Conservation (phyloP, 2,113 vertebrate species). For the Tenebrosternarchus preto region DNA sequence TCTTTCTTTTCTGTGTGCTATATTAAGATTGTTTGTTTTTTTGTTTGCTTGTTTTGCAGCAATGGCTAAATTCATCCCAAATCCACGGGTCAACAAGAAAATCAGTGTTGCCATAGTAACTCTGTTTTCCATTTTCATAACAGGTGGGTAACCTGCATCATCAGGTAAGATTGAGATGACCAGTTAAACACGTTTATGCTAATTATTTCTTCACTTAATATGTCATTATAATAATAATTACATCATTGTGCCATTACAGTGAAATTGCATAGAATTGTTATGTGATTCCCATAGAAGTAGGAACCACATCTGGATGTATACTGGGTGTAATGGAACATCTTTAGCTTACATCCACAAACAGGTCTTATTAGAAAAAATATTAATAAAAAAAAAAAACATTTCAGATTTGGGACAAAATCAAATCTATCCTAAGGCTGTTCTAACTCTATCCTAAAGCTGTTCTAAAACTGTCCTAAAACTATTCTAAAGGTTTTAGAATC, state of each 20-base stretch:
- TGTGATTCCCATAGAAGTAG: not conserved
- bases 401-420: not conserved
- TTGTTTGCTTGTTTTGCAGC: slow-evolving; percentile 37
- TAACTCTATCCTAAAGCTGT: too few relatives aligned
- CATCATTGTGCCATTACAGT: not conserved
- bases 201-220: not conserved
- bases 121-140: slow-evolving; percentile 40
- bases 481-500: too few relatives aligned
- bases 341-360: not conserved
- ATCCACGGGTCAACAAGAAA: slow-evolving; percentile 38
- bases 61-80: slow-evolving; percentile 44
- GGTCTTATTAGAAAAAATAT: not conserved
- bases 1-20: too few relatives aligned
- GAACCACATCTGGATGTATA: not conserved
- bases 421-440: not conserved
- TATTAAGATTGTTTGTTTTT: too few relatives aligned
- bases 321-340: not conserved
- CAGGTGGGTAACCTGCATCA: slow-evolving; percentile 38
- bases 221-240: not conserved
- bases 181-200: not conserved
- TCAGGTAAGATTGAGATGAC: not conserved
- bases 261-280: not conserved
- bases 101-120: slow-evolving; percentile 38
- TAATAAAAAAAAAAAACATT: not conserved
- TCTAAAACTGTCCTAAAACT: too few relatives aligned